phyloP scores from a whole-genome alignment of 2,888 invertebrate genomes.

The Lymantria dispar region DNA sequence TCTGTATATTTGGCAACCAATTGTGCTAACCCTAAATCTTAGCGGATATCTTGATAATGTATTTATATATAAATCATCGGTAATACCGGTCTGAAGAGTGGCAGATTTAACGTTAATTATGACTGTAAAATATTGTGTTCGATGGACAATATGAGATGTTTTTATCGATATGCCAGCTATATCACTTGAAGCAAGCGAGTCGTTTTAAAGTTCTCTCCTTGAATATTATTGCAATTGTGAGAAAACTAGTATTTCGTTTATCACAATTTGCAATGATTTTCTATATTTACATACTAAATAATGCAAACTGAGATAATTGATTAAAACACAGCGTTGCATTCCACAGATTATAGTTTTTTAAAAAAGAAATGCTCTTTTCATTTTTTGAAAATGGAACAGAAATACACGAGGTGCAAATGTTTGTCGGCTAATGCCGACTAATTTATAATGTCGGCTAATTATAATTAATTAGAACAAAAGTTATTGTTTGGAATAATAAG shows the following conservation, averaged over 20 bases:
- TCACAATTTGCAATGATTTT: conserved; percentile 53
- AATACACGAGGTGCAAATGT: conserved; percentile 29
- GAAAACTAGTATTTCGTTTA: conserved; percentile 26
- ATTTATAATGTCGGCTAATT: no score
- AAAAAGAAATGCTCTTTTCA: conserved; percentile 31
- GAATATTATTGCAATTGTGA: conserved; percentile 53
- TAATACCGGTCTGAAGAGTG: conserved; percentile 15
- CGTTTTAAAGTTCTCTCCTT: conserved; percentile 33
- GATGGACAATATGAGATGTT: conserved; percentile 19
- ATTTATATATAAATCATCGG: background rate
- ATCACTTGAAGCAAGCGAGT: conserved; percentile 28
- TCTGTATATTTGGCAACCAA: conserved; percentile 7
- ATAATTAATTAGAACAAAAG: conserved; percentile 30
- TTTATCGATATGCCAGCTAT: conserved; percentile 25
- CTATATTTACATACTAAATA: conserved; percentile 18
- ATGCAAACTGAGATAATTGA: conserved; percentile 30
- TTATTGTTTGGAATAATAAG: conserved; percentile 39
- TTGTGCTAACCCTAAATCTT: conserved; percentile 15
- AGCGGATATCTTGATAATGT: background rate
- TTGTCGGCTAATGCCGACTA: no score
- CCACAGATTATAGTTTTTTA: conserved; percentile 62
- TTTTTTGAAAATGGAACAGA: conserved; percentile 39
- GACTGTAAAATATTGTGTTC: conserved; percentile 18
- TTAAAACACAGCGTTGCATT: conserved; percentile 56
- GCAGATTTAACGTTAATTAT: conserved; percentile 13